Evolutionary conservation across 2,113 vertebrate genomes (phyloP).

Genomic region (Salvator merianae): DNA sequence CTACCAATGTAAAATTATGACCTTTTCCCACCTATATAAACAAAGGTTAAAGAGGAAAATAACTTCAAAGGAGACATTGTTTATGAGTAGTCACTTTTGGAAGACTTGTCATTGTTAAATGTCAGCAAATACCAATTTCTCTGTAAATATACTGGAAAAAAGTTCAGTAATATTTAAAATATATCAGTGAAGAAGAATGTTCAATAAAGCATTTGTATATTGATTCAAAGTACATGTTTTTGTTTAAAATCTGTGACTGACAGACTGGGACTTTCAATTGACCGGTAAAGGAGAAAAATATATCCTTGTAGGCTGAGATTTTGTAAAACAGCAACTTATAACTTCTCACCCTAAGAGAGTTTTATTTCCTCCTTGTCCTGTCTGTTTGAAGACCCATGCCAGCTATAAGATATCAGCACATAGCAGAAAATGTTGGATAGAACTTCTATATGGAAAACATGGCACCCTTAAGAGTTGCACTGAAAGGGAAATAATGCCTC

Average conservation of each 20-base stretch:
- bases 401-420: background rate
- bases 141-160: background rate
- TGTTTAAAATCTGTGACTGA: background rate
- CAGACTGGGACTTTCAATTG: too few species aligned
- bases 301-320: too few species aligned
- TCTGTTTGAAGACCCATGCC: background rate
- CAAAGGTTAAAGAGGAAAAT: background rate
- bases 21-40: too few species aligned
- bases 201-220: background rate
- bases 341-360: background rate
- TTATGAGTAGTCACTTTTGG: background rate
- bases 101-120: background rate
- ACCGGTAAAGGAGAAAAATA: too few species aligned
- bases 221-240: background rate
- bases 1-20: too few species aligned
- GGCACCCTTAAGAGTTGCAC: background rate
- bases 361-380: background rate
- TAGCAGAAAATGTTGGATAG: background rate
- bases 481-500: background rate
- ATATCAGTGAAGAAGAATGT: background rate
- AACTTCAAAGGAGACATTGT: background rate
- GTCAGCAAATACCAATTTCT: constrained; percentile 1
- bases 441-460: background rate
- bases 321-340: background rate
- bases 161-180: background rate